These are phyloP conservation scores for Lynx canadensis DNA, from an alignment of 2,113 vertebrate genomes.

Conservation along the genomic window DNA sequence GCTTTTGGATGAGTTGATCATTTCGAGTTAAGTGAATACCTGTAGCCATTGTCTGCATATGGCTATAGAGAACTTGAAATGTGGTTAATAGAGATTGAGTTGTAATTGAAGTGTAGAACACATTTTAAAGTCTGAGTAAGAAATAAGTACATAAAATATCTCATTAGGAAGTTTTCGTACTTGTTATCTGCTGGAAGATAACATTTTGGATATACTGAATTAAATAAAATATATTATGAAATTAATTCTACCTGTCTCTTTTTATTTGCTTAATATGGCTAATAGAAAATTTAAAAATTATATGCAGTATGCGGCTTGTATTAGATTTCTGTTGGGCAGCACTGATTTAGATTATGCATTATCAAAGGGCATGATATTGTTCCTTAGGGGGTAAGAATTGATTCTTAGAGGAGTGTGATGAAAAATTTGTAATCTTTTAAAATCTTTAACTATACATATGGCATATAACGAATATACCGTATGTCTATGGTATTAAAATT, in stretches of 20 bases:
- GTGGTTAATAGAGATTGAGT: not conserved
- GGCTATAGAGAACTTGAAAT: not conserved
- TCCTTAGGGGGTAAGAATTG: not conserved
- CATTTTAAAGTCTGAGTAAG: not conserved
- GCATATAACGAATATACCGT: not conserved
- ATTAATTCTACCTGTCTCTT: not conserved
- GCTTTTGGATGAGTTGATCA: not conserved
- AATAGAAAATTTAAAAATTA: not conserved
- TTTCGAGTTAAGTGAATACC: not conserved
- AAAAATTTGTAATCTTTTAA: not conserved
- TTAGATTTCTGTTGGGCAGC: not conserved
- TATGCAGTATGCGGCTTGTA: not conserved
- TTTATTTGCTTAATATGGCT: not conserved
- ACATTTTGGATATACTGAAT: not conserved
- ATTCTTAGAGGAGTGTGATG: not conserved
- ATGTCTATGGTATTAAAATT: not conserved
- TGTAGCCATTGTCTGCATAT: not conserved
- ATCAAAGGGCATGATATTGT: not conserved
- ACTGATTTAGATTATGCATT: not conserved
- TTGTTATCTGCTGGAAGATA: not conserved
- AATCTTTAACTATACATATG: not conserved
- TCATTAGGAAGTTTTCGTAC: not conserved
- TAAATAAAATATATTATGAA: constrained; percentile 45
- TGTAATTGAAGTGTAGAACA: not conserved
- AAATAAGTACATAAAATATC: not conserved